Evolutionary conservation across 2,888 invertebrate genomes (phyloP).

Genomic region (Malthinus flaveolus): DNA sequence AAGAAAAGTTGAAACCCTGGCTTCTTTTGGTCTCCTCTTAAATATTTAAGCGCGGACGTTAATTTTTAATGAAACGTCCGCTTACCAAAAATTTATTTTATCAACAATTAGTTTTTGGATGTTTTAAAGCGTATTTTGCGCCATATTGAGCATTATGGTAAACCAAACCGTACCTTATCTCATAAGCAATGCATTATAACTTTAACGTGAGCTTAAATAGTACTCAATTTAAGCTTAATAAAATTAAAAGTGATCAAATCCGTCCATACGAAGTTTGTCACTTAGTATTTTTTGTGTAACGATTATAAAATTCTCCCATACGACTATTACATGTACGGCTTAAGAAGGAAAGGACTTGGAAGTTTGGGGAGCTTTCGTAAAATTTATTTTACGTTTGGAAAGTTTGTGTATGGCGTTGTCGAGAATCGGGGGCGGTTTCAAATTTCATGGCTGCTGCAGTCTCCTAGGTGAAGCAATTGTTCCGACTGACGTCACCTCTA

Average conservation of each 20-base stretch:
- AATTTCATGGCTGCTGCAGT: conserved; percentile 40
- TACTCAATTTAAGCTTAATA: conserved; percentile 7
- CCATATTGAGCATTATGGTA: neutral
- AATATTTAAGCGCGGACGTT: conserved; percentile 9
- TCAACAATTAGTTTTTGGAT: conserved; percentile 7
- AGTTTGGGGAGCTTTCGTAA: conserved; percentile 45
- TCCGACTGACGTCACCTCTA: conserved; percentile 58
- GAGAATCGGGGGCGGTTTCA: conserved; percentile 36
- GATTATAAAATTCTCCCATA: conserved; percentile 24
- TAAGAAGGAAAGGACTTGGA: conserved; percentile 42
- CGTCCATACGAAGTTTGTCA: no score
- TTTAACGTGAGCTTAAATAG: conserved; percentile 4
- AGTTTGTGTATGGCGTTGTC: conserved; percentile 38
- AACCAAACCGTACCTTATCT: neutral
- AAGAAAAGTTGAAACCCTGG: neutral
- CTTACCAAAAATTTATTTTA: conserved; percentile 3
- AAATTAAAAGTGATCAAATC: conserved; percentile 2
- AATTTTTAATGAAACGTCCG: conserved; percentile 10
- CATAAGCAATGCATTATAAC: conserved; percentile 17
- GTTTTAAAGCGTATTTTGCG: neutral
- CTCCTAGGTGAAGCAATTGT: conserved; percentile 59
- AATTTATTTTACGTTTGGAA: conserved; percentile 49
- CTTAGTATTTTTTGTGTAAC: no score
- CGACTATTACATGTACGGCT: conserved; percentile 37
- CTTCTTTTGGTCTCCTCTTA: neutral